phyloP scores from a whole-genome alignment of 2,888 invertebrate species.

The Allygus modestus region DNA sequence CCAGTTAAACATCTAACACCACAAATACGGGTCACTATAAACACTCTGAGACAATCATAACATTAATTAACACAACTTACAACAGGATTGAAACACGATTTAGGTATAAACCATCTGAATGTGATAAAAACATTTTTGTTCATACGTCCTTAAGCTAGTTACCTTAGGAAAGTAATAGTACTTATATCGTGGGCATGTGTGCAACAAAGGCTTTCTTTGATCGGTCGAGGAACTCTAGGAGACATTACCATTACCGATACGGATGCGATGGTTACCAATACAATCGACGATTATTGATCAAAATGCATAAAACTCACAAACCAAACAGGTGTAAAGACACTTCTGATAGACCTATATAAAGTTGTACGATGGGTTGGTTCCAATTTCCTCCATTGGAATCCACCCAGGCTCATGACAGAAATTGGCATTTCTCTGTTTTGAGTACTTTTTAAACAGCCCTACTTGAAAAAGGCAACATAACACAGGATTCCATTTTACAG shows the following conservation, averaged over 20 bases:
- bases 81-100: background rate
- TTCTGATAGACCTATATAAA: too few relatives aligned
- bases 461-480: too few relatives aligned
- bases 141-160: background rate
- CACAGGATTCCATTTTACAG: too few relatives aligned
- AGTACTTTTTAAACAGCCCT: too few relatives aligned
- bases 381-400: too few relatives aligned
- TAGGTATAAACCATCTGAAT: background rate
- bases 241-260: background rate
- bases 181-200: background rate
- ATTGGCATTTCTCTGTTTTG: too few relatives aligned
- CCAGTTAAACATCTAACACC: constrained; percentile 25
- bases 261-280: background rate
- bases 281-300: too few relatives aligned
- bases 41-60: background rate
- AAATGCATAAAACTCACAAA: too few relatives aligned
- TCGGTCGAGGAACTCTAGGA: background rate
- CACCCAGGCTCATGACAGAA: too few relatives aligned
- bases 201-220: background rate
- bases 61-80: background rate
- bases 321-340: background rate
- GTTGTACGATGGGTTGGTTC: too few relatives aligned
- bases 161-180: background rate
- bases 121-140: background rate
- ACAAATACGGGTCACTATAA: background rate